These are phyloP conservation scores for Glaucopsyche alexis DNA, from an alignment of 2,888 invertebrate species.

Conservation along the genomic window DNA sequence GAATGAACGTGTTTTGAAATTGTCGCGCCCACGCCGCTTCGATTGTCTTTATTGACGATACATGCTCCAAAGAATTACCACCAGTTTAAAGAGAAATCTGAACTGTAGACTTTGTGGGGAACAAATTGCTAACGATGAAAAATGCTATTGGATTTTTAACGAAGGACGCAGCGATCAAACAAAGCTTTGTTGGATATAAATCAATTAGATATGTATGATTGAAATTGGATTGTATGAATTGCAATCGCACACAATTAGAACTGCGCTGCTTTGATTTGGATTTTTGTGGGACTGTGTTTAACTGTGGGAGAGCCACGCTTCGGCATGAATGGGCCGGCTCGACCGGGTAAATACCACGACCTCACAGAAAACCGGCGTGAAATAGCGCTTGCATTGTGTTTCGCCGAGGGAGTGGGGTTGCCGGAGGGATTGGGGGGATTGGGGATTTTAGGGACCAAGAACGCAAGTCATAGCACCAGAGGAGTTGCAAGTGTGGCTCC, in stretches of 20 bases:
- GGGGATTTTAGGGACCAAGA: too few relatives aligned
- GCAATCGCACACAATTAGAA: background rate
- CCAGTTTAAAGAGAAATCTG: slow-evolving; percentile 16
- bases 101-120: slow-evolving; percentile 13
- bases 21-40: slow-evolving; percentile 25
- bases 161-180: slow-evolving; percentile 27
- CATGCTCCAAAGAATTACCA: slow-evolving; percentile 20
- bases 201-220: slow-evolving; percentile 12
- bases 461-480: too few relatives aligned
- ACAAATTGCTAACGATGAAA: slow-evolving; percentile 22
- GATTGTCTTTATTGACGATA: slow-evolving; percentile 28
- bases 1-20: slow-evolving; percentile 29
- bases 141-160: slow-evolving; percentile 11
- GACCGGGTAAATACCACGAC: too few relatives aligned
- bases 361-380: too few relatives aligned
- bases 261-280: too few relatives aligned
- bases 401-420: too few relatives aligned
- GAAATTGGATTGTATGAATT: background rate
- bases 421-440: too few relatives aligned
- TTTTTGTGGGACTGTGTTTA: background rate
- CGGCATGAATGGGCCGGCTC: too few relatives aligned
- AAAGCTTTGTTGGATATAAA: slow-evolving; percentile 19
- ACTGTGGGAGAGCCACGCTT: too few relatives aligned
- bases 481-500: too few relatives aligned
- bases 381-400: too few relatives aligned